Base-by-base conservation (phyloP, 2,113 vertebrate genomes). In the Cepphus grylle region DNA sequence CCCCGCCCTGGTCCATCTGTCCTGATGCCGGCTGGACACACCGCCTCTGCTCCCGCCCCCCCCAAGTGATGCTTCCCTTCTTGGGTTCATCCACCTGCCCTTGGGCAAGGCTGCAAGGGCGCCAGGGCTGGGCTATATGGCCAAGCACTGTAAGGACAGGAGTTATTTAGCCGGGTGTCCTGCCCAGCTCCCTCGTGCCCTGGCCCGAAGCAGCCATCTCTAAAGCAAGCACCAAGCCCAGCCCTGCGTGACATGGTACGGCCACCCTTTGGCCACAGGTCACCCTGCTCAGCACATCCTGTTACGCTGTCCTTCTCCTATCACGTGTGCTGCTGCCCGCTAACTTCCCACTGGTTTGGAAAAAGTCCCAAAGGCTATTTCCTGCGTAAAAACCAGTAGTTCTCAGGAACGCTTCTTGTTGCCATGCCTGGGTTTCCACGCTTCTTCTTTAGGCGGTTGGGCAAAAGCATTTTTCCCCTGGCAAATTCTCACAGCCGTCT, bases 51-150 rank as follows among this genome's bases (percentile, higher is more conserved):
- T 69, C 56, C 42, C 29, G 8, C 6, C 11, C 17, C 40, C 10
- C 5, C 8, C 23, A 29, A 4, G 36, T 6, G 21, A 15, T 0
- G 29, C 38, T 62, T 81, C 2, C 0, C 53, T 65, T 22, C 53
- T 52, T 2, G 2, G 20, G 12, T 25, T 77, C 63, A 32, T 14
- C 22, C 30, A 2, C 27, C 36, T 13, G 16, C 43, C 36, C 52
- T 20, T 27, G 17, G 55, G 29, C 20, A 45, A 49, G 67, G 56
- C 38, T 62, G 56, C 40, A 17, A 58, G 65, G 43, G 32, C 1
- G 1, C 12, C 0, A 0, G 49, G 65, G 49, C 38, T 8, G 11
- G 59, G 43, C 11, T n/a, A 2, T 26, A 17, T 3, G n/a, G 11
- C 12, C 59, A 15, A 40, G 36, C n/a, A 34, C 34, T 6, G 42